These are phyloP conservation scores for Trichonephila inaurata DNA, from an alignment of 1,140 invertebrate genomes.

Conservation along the genomic window DNA sequence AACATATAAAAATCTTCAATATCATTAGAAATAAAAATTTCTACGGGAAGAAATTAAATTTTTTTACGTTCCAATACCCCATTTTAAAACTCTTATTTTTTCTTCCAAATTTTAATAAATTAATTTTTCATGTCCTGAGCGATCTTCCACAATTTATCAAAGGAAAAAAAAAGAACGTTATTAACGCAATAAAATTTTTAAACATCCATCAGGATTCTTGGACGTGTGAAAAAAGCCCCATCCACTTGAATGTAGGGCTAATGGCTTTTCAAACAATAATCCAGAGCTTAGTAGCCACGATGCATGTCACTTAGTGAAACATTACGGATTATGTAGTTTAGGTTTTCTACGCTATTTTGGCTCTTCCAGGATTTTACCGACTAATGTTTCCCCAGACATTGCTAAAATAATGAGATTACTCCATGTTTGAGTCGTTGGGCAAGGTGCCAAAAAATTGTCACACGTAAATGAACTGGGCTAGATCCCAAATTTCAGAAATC, in stretches of 20 bases:
- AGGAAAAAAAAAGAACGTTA: too few relatives aligned
- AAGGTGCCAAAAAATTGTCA: conserved; percentile 8
- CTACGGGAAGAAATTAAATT: too few relatives aligned
- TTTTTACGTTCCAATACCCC: too few relatives aligned
- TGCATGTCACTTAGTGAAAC: conserved; percentile 43
- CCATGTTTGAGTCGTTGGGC: not conserved
- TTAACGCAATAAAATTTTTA: too few relatives aligned
- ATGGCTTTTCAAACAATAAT: conserved; percentile 48
- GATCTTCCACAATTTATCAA: too few relatives aligned
- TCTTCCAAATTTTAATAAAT: too few relatives aligned
- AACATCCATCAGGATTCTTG: not conserved
- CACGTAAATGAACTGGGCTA: not conserved
- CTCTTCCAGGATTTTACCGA: conserved; percentile 42
- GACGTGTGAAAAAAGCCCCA: not conserved
- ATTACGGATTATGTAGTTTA: conserved; percentile 50
- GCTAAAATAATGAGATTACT: conserved; percentile 44
- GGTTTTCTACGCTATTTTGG: conserved; percentile 32
- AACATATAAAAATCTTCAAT: too few relatives aligned
- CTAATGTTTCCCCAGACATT: conserved; percentile 43
- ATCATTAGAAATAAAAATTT: too few relatives aligned
- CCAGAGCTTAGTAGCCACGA: not conserved
- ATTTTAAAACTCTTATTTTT: too few relatives aligned
- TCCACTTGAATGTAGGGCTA: not conserved
- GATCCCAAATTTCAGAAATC: not conserved
- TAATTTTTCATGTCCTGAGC: too few relatives aligned